Evolutionary conservation across 2,888 invertebrate genomes (phyloP), one percentile per base, ranked within the genome.

Genomic region (Charanyca ferruginea): DNA sequence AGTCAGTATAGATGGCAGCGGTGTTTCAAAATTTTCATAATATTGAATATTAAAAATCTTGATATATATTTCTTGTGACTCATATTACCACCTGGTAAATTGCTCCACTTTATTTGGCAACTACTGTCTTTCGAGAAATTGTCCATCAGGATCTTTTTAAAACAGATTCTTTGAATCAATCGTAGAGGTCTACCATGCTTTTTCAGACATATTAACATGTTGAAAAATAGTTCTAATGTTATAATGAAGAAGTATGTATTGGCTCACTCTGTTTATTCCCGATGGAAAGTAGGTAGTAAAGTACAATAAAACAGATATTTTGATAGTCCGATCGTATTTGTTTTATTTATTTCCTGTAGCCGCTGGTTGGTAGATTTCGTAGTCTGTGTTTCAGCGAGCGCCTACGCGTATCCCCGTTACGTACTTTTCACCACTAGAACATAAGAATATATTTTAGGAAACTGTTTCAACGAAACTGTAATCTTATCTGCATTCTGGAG

Each of bases 371-470:
- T 61, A 60, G 18, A 62, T 51, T 61, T 73, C 55, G 68, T 53
- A 63, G 73, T 69, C 45, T 62, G 69, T 79, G 63, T 80, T 75
- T 76, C 73, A 76, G 49, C 66, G 48, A 45, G 38, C 80, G 55
- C 83, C 83, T 71, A 83, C 83, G 73, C 81, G 11, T 62, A 64
- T 57, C 61, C 60, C 64, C 41, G 58, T 65, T 63, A 69, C 69
- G 60, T 72, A 65, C 65, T 76, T 82, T 75, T 79, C 75, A 65
- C 64, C 80, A 71, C 71, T 79, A 66, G 58, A 67, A 75, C 57
- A 67, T 79, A 61, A 74, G 65, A 70, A 70, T 78, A 79, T 77
- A 82, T 83, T 80, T 79, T 83, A 66, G 79, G 74, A 75, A 71
- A 54, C 64, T 70, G 67, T 77, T 80, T 69, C 65, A 60, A 53